Base-by-base conservation (phyloP, 92 coral and sea anemone genomes). In the Montipora capitata region DNA sequence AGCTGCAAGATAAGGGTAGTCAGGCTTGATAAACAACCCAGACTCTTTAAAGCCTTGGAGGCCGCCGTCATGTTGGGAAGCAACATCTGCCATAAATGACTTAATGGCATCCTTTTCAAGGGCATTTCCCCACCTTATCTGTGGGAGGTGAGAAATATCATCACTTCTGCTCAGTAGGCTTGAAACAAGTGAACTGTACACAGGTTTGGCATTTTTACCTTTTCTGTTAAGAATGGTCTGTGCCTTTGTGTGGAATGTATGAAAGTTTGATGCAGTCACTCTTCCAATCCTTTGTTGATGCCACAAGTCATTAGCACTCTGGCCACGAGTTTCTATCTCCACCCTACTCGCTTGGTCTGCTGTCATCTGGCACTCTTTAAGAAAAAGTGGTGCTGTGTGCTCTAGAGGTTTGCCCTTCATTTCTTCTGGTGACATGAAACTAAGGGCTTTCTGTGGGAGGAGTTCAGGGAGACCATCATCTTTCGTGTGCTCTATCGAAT, bases 101-200 rank as follows among this genome's bases (percentile, higher is more conserved):
- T 87, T 83, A 41, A 87, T 79, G 45, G 85, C 94, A 91, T 91
- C 94, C 79, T 80, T 86, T 76, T 86, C 87, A 86, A 78, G 87
- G 65, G 72, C 90, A 77, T 78, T 83, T 18, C 85, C 65, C 66
- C 75, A 75, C 27, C 54, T 75, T 3, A 75, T 87, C 20, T 75
- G 45, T 49, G 94, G 94, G 11, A 90, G 74, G 56, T 79, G 79
- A 41, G 94, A 89, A 10, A 89, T 10, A n/a, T 49, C 78, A 72
- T 81, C 88, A 61, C 63, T 40, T 52, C 82, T 82, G 68, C 20
- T 82, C 45, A 75, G 66, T 16, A 75, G 68, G 88, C 71, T 82
- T 18, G 77, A 82, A 72, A 74, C 90, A 40, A 85, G 63, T 10
- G 63, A 57, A 57, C 63, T 57, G 63, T 57, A 57, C 63, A 61